phyloP scores from a whole-genome alignment of 2,797 vertebrate genomes.

The Pagetopsis macropterus region DNA sequence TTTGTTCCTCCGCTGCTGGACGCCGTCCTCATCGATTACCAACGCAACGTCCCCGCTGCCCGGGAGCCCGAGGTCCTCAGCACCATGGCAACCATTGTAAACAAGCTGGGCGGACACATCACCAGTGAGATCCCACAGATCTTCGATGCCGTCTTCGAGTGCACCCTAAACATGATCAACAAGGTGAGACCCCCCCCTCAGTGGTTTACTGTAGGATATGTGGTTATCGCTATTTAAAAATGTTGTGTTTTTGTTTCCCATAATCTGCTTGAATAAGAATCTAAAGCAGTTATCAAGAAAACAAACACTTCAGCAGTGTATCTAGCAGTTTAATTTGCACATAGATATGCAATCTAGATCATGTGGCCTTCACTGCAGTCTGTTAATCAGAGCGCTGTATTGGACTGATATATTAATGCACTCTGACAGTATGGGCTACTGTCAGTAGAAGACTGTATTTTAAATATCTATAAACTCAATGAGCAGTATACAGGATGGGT shows the following conservation, averaged over 20 bases:
- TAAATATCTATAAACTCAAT: neutral
- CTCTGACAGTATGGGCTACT: neutral
- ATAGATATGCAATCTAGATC: neutral
- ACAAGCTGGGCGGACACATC: slow-evolving; percentile 96
- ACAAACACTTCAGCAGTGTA: neutral
- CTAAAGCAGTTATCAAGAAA: neutral
- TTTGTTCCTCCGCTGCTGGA: slow-evolving; percentile 96
- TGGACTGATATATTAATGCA: neutral
- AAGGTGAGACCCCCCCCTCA: slow-evolving; percentile 82
- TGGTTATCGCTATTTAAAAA: no score
- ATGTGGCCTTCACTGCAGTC: slow-evolving; percentile 10
- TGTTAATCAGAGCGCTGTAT: neutral
- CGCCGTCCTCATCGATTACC: slow-evolving; percentile 97
- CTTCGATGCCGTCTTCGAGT: slow-evolving; percentile 98
- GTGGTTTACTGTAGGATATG: neutral
- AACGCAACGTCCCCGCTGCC: slow-evolving; percentile 96
- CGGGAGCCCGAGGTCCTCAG: slow-evolving; percentile 98
- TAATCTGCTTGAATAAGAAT: neutral
- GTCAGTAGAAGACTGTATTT: neutral
- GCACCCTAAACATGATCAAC: slow-evolving; percentile 99
- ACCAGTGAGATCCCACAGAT: slow-evolving; percentile 98
- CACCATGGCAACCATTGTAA: slow-evolving; percentile 98
- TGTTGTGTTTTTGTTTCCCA: neutral
- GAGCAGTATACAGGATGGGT: no score
- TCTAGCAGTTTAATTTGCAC: neutral